Evolutionary conservation across 2,888 invertebrate species (phyloP), one percentile per base, ranked within the genome.

Genomic region (Prosopocoilus inquinatus): DNA sequence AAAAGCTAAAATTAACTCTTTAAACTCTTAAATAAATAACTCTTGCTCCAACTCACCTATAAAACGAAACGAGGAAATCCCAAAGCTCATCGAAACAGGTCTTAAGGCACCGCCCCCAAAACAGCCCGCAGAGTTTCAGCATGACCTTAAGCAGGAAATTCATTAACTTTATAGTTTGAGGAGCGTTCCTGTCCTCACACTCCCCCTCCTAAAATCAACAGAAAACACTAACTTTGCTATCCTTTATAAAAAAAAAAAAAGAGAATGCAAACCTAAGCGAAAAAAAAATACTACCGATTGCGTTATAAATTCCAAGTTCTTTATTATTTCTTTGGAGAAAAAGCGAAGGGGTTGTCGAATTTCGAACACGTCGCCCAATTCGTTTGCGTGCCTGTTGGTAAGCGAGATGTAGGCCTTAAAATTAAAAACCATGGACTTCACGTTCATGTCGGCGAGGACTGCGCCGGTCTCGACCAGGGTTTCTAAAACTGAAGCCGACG

Each of bases 381-480:
- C 62, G 4, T 53, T 63, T 0, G 75, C 72, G 70, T 82, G 77
- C 67, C 80, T 81, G 41, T 81, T 79, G 68, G 79, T 78, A 16
- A 83, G 69, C 28, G 69, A 62, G 3, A 75, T 75, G 61, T 75
- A 81, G 0, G 77, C 79, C 63, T 82, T 83, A 82, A 82, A 83
- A 61, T 81, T 82, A 47, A 81, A 81, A 0, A 80, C 80, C 78
- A 81, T 78, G 0, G 81, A 79, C 64, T 81, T 83, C 0, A 81
- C 74, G 69, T 82, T 83, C 45, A 83, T 67, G 2, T 70, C 72
- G 44, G 79, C 76, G 1, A 82, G 77, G 35, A 80, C 70, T 60
- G 79, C 76, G 3, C 81, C 80, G 39, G 82, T 80, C 58, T 74
- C 72, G 53, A 80, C 68, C 59, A 82, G 77, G 15, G 78, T 74